Evolutionary conservation across 2,113 vertebrate species (phyloP).

Genomic region (Odocoileus hemionus): DNA sequence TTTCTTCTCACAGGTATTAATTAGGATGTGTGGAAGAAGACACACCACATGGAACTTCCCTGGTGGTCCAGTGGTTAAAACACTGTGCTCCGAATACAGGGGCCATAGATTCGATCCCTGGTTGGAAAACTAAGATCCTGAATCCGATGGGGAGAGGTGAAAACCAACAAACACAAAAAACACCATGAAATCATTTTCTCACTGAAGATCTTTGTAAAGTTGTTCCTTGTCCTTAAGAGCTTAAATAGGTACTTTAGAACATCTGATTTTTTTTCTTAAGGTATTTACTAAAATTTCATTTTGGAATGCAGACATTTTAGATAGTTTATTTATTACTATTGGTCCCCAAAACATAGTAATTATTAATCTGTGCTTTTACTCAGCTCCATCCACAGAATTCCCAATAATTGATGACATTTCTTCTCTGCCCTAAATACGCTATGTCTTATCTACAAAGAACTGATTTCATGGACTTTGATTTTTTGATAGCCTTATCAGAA

Average conservation of each 20-base stretch:
- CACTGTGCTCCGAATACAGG: neutral
- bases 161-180: neutral
- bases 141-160: neutral
- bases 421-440: neutral
- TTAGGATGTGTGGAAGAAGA: neutral
- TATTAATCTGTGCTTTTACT: neutral
- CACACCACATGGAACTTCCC: neutral
- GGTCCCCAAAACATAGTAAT: neutral
- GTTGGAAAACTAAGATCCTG: neutral
- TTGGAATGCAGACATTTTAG: neutral
- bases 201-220: neutral
- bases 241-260: neutral
- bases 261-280: neutral
- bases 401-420: neutral
- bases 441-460: neutral
- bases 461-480: constrained; percentile 20
- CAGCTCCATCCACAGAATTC: neutral
- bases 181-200: neutral
- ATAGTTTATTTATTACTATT: neutral
- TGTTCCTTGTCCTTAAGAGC: neutral
- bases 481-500: constrained; percentile 29
- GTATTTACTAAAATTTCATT: constrained; percentile 5
- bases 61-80: neutral
- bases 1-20: neutral
- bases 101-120: neutral